These are phyloP conservation scores for Spilarctia lutea DNA, from an alignment of 2,888 invertebrate species.

Conservation along the genomic window DNA sequence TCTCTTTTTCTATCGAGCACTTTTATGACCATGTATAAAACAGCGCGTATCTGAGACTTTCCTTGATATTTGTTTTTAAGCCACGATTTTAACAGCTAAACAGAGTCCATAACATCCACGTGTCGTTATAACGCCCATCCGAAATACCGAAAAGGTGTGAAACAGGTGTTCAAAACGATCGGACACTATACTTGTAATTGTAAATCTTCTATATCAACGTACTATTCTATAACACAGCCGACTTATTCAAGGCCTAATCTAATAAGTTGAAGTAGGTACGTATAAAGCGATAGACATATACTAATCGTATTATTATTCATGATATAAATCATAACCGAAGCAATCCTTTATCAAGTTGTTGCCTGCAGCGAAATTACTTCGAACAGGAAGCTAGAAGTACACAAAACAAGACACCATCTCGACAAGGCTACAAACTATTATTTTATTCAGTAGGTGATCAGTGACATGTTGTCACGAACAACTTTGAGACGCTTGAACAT, in stretches of 20 bases:
- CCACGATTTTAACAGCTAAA: background rate
- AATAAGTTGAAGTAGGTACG: slow-evolving; percentile 33
- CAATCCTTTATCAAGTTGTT: slow-evolving; percentile 38
- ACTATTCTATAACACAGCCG: slow-evolving; percentile 17
- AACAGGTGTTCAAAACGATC: background rate
- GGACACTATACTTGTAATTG: background rate
- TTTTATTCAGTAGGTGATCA: slow-evolving; percentile 18
- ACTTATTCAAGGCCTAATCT: slow-evolving; percentile 44
- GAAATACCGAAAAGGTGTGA: background rate
- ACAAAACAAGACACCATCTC: slow-evolving; percentile 13
- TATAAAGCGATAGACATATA: slow-evolving; percentile 23
- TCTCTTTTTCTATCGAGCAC: background rate
- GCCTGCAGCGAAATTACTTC: slow-evolving; percentile 30
- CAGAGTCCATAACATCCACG: background rate
- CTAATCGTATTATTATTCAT: slow-evolving; percentile 40
- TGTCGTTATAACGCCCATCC: background rate
- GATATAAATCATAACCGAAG: slow-evolving; percentile 35
- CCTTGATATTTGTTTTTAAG: background rate
- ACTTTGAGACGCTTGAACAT: slow-evolving; percentile 22
- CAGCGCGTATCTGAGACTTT: background rate
- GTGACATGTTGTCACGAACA: slow-evolving; percentile 29
- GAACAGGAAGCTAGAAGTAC: slow-evolving; percentile 31
- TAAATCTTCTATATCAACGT: background rate
- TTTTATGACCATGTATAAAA: background rate
- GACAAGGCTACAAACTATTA: slow-evolving; percentile 18